These are phyloP conservation scores for Vipera latastei DNA, from an alignment of 2,797 vertebrate genomes.

Conservation along the genomic window DNA sequence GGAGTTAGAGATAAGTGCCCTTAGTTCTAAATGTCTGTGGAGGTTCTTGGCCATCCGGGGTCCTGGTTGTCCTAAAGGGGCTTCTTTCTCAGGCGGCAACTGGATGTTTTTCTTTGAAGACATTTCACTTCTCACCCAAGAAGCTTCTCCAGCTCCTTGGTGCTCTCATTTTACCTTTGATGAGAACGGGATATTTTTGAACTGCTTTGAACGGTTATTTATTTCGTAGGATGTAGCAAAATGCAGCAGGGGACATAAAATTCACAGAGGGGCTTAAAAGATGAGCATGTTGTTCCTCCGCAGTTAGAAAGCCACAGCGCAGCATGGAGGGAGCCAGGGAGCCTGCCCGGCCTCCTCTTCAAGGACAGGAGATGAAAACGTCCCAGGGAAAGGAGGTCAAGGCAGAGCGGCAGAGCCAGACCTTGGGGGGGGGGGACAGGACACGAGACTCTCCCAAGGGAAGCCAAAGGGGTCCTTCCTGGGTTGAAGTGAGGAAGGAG, in stretches of 20 bases:
- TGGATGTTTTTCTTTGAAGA: no score
- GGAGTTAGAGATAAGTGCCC: neutral
- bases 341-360: neutral
- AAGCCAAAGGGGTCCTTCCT: no score
- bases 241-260: no score
- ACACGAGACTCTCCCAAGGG: neutral
- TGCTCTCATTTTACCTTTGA: neutral
- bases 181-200: neutral
- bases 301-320: neutral
- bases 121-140: no score
- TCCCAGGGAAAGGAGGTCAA: neutral
- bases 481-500: neutral
- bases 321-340: rapidly evolving
- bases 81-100: no score
- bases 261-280: neutral
- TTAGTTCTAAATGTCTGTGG: no score
- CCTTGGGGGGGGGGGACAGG: neutral
- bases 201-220: neutral
- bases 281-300: neutral
- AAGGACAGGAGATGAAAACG: neutral
- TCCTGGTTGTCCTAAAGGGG: no score
- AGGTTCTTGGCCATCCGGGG: no score
- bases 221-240: no score
- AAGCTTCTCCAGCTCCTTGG: neutral
- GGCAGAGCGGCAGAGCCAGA: neutral